Conservation (phyloP, 2,797 vertebrate species). For the Sebastes minor region DNA sequence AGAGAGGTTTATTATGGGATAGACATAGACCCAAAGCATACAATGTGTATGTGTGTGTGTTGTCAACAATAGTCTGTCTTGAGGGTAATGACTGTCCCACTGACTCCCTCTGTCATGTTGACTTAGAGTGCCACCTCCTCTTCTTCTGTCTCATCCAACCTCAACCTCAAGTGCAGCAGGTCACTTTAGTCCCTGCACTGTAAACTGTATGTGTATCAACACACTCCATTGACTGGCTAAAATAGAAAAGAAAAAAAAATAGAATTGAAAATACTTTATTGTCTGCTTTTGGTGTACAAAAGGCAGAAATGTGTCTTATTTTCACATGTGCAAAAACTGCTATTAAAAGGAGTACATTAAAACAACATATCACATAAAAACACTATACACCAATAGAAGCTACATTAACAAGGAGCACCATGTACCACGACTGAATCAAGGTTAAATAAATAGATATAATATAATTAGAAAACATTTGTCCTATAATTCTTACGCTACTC, state of each 20-base stretch:
- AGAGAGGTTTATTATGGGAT: slow-evolving; percentile 42
- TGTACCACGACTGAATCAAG: no score
- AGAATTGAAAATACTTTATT: no score
- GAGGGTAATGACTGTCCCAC: slow-evolving; percentile 17
- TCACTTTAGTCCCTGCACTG: neutral
- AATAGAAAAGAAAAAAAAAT: no score
- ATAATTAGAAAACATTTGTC: neutral
- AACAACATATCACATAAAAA: no score
- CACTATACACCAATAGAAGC: no score
- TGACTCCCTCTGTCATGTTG: slow-evolving; percentile 8
- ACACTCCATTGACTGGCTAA: neutral
- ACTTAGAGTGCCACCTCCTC: slow-evolving; percentile 30
- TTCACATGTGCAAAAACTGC: no score
- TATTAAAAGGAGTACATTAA: no score
- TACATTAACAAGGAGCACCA: no score
- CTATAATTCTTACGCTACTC: neutral
- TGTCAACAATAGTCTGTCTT: slow-evolving; percentile 53
- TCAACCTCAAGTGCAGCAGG: neutral
- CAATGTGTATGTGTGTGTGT: slow-evolving; percentile 11
- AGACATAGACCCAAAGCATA: slow-evolving; percentile 28
- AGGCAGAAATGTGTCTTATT: no score
- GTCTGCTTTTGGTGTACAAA: no score
- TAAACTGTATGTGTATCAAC: neutral
- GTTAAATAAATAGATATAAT: no score
- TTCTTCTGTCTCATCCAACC: neutral